Base-by-base conservation (phyloP, 1,140 invertebrate genomes). In the Ctenoplectra terminalis region DNA sequence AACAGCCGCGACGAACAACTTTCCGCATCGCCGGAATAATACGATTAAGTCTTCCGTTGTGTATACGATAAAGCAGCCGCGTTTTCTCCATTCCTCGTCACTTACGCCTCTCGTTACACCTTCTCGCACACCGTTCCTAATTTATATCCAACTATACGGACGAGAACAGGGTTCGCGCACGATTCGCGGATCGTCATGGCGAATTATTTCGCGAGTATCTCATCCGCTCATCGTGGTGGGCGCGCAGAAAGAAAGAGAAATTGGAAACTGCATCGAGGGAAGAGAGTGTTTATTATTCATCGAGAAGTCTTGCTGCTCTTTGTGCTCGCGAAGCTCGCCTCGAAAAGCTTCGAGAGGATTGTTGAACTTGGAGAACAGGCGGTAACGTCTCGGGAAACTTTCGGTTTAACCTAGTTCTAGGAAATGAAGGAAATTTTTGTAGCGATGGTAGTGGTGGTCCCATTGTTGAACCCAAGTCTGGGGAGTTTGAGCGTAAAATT, bases 11-110 rank as follows among this genome's bases (percentile, higher is more conserved):
- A 58, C 29, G 34, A 46, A 26, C 34, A n/a, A 67, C 40, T 69
- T 58, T 46, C 73, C 15, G 73, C 52, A 40, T 78, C 54, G 29
- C 23, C 23, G 75, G n/a, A 9, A 46, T 70, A 78, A 78, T 48
- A 69, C 40, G 46, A 78, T 70, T 48, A 70, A n/a, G 37, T 29
- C 17, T 23, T 37, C 11, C 9, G 5, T n/a, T n/a, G 46, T 17
- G 48, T 34, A n/a, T 23, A 56, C 26, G 37, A 43, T 46, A 64
- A 64, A 75, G 34, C n/a, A 75, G 20, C 15, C 69, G n/a, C 52
- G 50, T 52, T 63, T 34, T 52, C n/a, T 52, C 67, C 20, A 67
- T 67, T 15, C 60, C 13, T 70, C 48, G 34, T 70, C 48, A 52
- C 15, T n/a, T n/a, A n/a, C n/a, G 23, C 23, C 15, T 17, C 56